Evolutionary conservation across 2,888 invertebrate species (phyloP).

Genomic region (Eristalis pertinax): DNA sequence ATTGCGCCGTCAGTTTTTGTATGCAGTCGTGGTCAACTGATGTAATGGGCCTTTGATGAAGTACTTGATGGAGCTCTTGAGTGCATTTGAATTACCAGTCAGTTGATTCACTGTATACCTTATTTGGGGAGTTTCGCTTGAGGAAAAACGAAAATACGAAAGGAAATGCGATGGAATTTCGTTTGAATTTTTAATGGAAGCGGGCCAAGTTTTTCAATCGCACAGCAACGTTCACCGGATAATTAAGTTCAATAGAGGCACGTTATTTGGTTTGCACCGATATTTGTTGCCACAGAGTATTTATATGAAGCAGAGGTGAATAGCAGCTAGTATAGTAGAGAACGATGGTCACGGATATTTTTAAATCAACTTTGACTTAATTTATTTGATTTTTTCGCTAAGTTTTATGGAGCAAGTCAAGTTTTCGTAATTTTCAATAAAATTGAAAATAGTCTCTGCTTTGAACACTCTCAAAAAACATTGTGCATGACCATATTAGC

Average conservation of each 20-base stretch:
- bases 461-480: too few relatives aligned
- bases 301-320: constrained; percentile 3
- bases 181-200: constrained; percentile 64
- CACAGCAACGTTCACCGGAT: constrained; percentile 42
- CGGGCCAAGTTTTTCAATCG: constrained; percentile 54
- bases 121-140: constrained; percentile 44
- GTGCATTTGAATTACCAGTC: constrained; percentile 56
- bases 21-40: constrained; percentile 55
- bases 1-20: constrained; percentile 29
- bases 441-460: not conserved
- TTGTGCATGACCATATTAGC: too few relatives aligned
- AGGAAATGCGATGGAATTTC: constrained; percentile 57
- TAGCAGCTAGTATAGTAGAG: not conserved
- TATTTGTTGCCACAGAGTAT: not conserved
- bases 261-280: constrained; percentile 51
- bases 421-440: not conserved
- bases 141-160: constrained; percentile 41
- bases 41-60: constrained; percentile 67
- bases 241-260: constrained; percentile 36
- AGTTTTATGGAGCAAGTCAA: not conserved
- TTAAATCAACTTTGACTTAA: not conserved
- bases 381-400: not conserved
- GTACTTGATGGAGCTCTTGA: constrained; percentile 63
- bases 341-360: constrained; percentile 4
- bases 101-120: constrained; percentile 54